These are phyloP conservation scores for Solenopsis invicta DNA, from an alignment of 1,140 invertebrate species.

Conservation along the genomic window DNA sequence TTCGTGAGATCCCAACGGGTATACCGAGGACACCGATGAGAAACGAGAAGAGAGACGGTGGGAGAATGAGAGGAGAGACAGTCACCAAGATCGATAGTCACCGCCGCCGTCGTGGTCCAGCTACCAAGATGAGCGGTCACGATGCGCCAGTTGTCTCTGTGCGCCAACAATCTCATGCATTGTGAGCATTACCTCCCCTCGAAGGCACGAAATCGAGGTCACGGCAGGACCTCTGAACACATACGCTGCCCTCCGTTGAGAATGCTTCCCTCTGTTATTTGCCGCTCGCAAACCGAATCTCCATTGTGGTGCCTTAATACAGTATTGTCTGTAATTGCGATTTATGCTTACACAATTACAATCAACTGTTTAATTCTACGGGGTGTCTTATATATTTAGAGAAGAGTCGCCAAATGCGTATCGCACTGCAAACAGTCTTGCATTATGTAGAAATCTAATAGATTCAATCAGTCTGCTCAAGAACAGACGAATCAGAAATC, in stretches of 20 bases:
- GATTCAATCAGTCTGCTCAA: too few species aligned
- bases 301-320: slow-evolving; percentile 5
- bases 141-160: slow-evolving; percentile 54
- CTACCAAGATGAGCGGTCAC: slow-evolving; percentile 51
- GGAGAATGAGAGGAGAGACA: neutral
- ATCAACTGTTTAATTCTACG: neutral
- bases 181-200: slow-evolving; percentile 59
- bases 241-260: slow-evolving; percentile 12
- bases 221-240: slow-evolving; percentile 34
- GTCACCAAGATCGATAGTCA: slow-evolving; percentile 43
- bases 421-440: too few species aligned
- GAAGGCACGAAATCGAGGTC: slow-evolving; percentile 24
- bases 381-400: too few species aligned
- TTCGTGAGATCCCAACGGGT: slow-evolving; percentile 11
- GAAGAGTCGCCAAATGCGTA: too few species aligned
- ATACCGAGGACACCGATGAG: neutral
- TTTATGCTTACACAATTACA: neutral
- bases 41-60: neutral
- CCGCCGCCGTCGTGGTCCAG: slow-evolving; percentile 31
- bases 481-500: too few species aligned
- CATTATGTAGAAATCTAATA: too few species aligned
- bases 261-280: slow-evolving; percentile 44
- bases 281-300: slow-evolving; percentile 39
- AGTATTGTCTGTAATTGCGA: slow-evolving; percentile 11
- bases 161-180: slow-evolving; percentile 70